These are phyloP conservation scores for Pachypeltis micranthus DNA, from an alignment of 1,140 invertebrate species.

Conservation along the genomic window DNA sequence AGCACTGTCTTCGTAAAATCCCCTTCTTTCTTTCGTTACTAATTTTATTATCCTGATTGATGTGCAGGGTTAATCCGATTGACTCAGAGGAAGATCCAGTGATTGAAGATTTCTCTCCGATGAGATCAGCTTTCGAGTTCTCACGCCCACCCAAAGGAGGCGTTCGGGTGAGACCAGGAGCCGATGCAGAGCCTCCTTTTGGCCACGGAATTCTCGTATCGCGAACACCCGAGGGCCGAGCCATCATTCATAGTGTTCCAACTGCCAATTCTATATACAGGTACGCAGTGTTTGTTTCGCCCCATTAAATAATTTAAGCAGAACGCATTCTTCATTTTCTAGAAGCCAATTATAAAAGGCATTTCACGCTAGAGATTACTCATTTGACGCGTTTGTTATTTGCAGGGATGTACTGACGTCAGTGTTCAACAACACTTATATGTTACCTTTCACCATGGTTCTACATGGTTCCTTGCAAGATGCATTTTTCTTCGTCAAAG, in stretches of 20 bases:
- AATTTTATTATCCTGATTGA: too few species aligned
- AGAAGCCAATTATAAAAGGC: too few species aligned
- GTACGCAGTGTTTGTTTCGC: too few species aligned
- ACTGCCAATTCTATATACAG: slow-evolving; percentile 72
- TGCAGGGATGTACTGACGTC: slow-evolving; percentile 76
- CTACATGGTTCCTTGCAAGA: slow-evolving; percentile 81
- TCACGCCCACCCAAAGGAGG: slow-evolving; percentile 7
- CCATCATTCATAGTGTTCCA: slow-evolving; percentile 72
- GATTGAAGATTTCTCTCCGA: slow-evolving; percentile 26
- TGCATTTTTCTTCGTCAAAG: slow-evolving; percentile 90
- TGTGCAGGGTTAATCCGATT: slow-evolving; percentile 46
- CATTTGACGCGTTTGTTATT: too few species aligned
- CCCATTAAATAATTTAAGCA: too few species aligned
- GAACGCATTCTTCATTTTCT: too few species aligned
- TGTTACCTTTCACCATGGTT: slow-evolving; percentile 78
- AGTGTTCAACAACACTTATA: slow-evolving; percentile 81
- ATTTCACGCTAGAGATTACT: too few species aligned
- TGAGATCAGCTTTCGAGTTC: slow-evolving; percentile 23
- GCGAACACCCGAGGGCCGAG: slow-evolving; percentile 58
- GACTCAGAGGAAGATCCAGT: slow-evolving; percentile 51
- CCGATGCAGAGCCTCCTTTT: slow-evolving; percentile 64
- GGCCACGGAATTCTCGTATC: slow-evolving; percentile 84
- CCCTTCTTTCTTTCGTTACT: too few species aligned
- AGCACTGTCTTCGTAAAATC: too few species aligned
- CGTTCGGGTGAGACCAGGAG: slow-evolving; percentile 20